phyloP scores from a whole-genome alignment of 2,113 vertebrate genomes.

The Brachypodius melanocephalos region DNA sequence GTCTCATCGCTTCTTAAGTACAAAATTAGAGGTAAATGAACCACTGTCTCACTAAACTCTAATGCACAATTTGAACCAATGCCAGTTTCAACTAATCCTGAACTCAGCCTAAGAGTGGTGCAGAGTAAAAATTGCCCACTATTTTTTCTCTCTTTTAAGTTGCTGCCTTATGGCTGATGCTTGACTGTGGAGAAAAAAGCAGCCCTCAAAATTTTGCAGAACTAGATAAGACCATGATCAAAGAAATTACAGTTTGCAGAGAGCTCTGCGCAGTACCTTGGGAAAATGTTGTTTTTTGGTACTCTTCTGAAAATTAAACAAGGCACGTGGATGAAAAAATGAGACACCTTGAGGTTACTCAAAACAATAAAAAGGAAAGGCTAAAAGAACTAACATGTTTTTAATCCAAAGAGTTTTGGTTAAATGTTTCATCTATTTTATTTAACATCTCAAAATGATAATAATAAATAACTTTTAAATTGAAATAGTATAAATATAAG shows the following conservation, averaged over 20 bases:
- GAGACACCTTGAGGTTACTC: neutral
- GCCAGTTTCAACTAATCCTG: neutral
- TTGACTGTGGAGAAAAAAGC: neutral
- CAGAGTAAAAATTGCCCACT: neutral
- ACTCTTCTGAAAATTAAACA: neutral
- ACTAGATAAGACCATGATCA: neutral
- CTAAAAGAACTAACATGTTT: neutral
- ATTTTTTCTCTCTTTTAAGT: neutral
- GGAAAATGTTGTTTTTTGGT: fast-evolving
- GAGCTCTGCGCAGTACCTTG: neutral
- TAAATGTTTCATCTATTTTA: neutral
- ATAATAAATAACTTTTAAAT: neutral
- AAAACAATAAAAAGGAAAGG: neutral
- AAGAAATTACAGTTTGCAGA: neutral
- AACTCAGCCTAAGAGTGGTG: neutral
- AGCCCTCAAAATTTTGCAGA: neutral
- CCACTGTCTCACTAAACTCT: neutral
- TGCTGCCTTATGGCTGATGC: neutral
- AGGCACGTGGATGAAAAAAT: neutral
- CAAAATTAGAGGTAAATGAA: neutral
- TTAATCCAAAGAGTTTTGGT: neutral
- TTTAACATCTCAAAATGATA: neutral
- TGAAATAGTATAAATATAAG: neutral
- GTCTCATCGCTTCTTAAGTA: neutral
- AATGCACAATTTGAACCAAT: neutral